A percentile compares a stretch with the other conserved stretches of the same genome.
phyloP scores from a whole-genome alignment of 2,113 vertebrate genomes.

The Percopsis transmontana region DNA sequence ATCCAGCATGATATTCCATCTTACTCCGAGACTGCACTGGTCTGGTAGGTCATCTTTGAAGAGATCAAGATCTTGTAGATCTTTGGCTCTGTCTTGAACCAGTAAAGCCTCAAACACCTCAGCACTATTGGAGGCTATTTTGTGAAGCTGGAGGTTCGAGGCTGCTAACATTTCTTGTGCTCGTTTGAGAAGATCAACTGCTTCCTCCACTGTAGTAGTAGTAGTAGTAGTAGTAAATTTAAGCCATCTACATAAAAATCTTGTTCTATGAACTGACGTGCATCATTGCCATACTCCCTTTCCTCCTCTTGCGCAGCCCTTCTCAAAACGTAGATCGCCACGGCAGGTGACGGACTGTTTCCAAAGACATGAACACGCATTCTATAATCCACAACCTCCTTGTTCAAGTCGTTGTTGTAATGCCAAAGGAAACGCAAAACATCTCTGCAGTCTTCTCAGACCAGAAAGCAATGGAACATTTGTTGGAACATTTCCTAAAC shows the following conservation, averaged over 20 bases:
- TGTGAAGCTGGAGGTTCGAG: conserved; percentile 6
- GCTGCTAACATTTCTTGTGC: neutral
- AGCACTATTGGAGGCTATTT: conserved; percentile 15
- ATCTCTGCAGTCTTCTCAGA: conserved; percentile 2
- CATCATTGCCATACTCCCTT: neutral
- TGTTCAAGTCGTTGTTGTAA: neutral
- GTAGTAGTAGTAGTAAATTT: neutral
- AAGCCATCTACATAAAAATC: conserved; percentile 25
- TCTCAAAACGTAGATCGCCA: conserved; percentile 8
- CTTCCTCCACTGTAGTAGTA: neutral
- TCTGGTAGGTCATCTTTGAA: neutral
- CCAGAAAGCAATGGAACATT: conserved; percentile 15
- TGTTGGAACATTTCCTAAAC: neutral
- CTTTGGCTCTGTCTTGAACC: conserved; percentile 16
- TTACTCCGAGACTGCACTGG: conserved; percentile 10
- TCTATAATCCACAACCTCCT: conserved; percentile 1
- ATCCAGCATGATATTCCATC: conserved; percentile 65
- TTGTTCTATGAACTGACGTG: conserved; percentile 2
- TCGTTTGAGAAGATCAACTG: neutral
- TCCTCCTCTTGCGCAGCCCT: neutral
- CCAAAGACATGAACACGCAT: conserved; percentile 14
- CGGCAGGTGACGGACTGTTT: conserved; percentile 11
- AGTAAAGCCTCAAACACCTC: conserved; percentile 15
- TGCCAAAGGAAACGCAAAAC: conserved; percentile 1
- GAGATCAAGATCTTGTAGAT: conserved; percentile 8